Percentiles rank a stretch among this genome's conserved stretches.
Conservation (phyloP, 2,113 vertebrate species). For the Cochlearius cochlearius region DNA sequence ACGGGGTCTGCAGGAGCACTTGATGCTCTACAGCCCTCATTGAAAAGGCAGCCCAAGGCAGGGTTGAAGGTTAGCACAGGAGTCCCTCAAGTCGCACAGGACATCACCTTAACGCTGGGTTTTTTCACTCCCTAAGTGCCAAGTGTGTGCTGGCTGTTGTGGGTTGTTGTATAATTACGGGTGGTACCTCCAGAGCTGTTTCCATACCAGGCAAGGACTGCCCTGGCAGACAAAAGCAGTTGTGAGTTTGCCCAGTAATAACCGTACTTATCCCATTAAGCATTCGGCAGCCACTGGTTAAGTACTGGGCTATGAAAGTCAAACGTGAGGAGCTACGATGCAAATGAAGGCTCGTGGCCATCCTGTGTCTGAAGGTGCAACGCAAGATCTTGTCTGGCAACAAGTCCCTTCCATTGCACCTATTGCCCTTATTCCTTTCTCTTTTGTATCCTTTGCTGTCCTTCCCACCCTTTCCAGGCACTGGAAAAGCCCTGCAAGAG, state of each 20-base stretch:
- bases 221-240: neutral
- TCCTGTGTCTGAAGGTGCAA: neutral
- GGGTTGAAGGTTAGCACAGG: neutral
- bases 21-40: neutral
- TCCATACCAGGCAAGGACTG: neutral
- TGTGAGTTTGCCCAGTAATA: neutral
- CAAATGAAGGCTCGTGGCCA: neutral
- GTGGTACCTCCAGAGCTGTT: neutral
- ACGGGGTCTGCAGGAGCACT: neutral
- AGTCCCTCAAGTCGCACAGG: neutral
- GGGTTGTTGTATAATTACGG: neutral
- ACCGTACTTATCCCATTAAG: neutral
- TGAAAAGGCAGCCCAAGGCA: neutral
- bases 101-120: neutral
- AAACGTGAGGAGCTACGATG: rapidly evolving
- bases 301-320: neutral
- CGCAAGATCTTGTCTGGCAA: neutral
- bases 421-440: neutral
- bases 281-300: neutral
- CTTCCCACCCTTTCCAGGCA: rapidly evolving
- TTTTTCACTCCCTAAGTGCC: neutral
- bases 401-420: neutral
- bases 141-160: neutral
- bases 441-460: neutral
- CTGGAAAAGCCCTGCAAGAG: neutral